These are phyloP conservation scores for Gymnogyps californianus DNA, from an alignment of 2,113 vertebrate species.

Conservation along the genomic window DNA sequence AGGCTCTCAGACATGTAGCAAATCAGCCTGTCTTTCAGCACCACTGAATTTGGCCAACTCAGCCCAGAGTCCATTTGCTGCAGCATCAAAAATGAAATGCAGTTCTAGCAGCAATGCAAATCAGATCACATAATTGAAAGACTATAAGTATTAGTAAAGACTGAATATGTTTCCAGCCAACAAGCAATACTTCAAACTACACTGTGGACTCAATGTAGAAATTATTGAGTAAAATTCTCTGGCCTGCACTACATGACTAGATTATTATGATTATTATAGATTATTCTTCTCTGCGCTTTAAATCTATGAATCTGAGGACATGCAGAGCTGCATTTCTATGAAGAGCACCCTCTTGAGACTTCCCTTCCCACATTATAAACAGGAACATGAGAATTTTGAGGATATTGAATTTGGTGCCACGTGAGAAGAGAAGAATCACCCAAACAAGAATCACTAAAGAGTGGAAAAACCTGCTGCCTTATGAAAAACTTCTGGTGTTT, in stretches of 20 bases:
- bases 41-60: constrained; percentile 15
- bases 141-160: background rate
- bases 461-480: background rate
- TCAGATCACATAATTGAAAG: constrained; percentile 15
- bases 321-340: background rate
- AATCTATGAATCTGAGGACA: background rate
- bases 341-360: background rate
- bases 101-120: constrained; percentile 6
- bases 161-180: constrained; percentile 3
- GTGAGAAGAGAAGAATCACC: background rate
- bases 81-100: constrained; percentile 14
- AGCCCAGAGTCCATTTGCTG: constrained; percentile 9
- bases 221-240: constrained; percentile 22
- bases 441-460: background rate
- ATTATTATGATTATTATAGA: background rate
- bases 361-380: background rate
- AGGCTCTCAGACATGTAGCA: background rate
- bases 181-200: constrained; percentile 14
- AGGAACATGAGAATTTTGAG: background rate
- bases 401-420: background rate
- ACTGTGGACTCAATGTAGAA: background rate
- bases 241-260: background rate
- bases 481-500: background rate
- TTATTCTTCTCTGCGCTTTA: background rate
- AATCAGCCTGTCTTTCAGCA: background rate